Evolutionary conservation across 2,888 invertebrate species (phyloP).

Genomic region (Rhagium mordax): DNA sequence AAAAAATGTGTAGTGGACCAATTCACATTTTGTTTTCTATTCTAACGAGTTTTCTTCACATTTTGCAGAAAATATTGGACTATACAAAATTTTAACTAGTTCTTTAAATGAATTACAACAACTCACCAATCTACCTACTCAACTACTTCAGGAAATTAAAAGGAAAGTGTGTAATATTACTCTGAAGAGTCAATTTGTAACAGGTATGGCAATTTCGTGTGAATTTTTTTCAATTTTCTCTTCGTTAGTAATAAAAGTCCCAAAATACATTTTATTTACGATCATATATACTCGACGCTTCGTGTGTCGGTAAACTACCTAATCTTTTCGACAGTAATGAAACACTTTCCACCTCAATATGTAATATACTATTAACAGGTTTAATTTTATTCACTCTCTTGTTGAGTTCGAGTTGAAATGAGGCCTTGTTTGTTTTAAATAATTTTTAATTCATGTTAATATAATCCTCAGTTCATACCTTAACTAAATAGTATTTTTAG

Average conservation of each 20-base stretch:
- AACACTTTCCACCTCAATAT: too few species aligned
- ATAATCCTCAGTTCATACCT: background rate
- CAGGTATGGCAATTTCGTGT: slow-evolving; percentile 1
- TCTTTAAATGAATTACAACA: slow-evolving; percentile 22
- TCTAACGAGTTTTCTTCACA: background rate
- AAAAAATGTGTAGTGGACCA: too few species aligned
- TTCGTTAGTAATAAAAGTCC: too few species aligned
- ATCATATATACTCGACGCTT: too few species aligned
- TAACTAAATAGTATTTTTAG: slow-evolving; percentile 33
- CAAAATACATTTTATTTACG: too few species aligned
- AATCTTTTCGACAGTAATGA: too few species aligned
- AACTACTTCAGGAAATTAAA: slow-evolving; percentile 12
- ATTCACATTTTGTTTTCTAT: too few species aligned
- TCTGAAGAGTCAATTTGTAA: slow-evolving; percentile 13
- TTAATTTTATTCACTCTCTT: too few species aligned
- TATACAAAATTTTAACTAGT: slow-evolving; percentile 26
- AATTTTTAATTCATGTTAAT: background rate
- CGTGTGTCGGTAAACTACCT: too few species aligned
- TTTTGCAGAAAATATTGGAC: slow-evolving; percentile 10
- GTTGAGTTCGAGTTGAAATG: too few species aligned
- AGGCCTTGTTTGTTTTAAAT: background rate
- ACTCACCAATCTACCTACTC: slow-evolving; percentile 17
- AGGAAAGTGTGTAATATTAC: slow-evolving; percentile 7
- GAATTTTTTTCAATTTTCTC: background rate
- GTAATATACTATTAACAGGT: too few species aligned